Conservation (phyloP, 2,797 vertebrate genomes). For the Leptodactylus fallax region DNA sequence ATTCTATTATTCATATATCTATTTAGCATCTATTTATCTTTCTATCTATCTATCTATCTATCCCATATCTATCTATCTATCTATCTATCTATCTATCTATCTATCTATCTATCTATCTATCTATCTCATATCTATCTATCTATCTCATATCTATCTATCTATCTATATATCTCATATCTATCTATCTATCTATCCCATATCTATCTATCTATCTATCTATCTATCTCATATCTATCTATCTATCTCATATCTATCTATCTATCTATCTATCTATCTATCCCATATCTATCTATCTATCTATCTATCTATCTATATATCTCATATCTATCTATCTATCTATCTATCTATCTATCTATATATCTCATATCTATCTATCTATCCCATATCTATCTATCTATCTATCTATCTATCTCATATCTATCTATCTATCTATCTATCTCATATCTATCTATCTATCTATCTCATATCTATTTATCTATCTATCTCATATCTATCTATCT, state of each 20-base stretch:
- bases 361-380: neutral
- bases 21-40: neutral
- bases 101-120: neutral
- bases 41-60: slow-evolving; percentile 13
- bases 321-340: neutral
- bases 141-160: neutral
- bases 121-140: neutral
- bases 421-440: neutral
- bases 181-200: neutral
- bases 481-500: neutral
- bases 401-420: neutral
- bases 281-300: slow-evolving; percentile 1
- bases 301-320: neutral
- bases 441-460: neutral
- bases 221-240: neutral
- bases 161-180: too few relatives aligned
- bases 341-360: neutral
- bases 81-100: neutral
- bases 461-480: neutral
- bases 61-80: neutral
- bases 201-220: neutral
- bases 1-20: too few relatives aligned
- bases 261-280: slow-evolving; percentile 36
- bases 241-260: slow-evolving; percentile 30
- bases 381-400: neutral